phyloP scores from a whole-genome alignment of 2,797 vertebrate genomes.

The Psittacula echo region DNA sequence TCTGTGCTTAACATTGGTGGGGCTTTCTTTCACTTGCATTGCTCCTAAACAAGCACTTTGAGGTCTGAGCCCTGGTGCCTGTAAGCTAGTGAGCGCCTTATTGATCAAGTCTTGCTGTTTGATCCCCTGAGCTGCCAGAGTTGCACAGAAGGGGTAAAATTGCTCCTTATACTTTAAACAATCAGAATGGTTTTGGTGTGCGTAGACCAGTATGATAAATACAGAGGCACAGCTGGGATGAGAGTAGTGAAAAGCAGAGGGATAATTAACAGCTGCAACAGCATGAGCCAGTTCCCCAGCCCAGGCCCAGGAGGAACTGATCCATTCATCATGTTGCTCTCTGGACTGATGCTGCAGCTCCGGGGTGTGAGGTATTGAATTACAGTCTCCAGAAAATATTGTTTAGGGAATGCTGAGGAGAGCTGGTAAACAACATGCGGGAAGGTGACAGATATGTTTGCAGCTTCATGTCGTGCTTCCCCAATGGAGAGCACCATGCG shows the following conservation, averaged over 20 bases:
- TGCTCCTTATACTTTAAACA: constrained; percentile 1
- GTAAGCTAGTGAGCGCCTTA: background rate
- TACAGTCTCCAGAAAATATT: constrained; percentile 51
- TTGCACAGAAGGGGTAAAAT: constrained; percentile 24
- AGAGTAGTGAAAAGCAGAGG: constrained; percentile 38
- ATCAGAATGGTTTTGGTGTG: background rate
- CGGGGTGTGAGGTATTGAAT: constrained; percentile 45
- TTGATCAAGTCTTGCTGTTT: constrained; percentile 56
- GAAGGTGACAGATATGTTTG: constrained; percentile 55
- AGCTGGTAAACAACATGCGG: constrained; percentile 48
- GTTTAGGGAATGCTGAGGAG: constrained; percentile 47
- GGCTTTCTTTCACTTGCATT: background rate
- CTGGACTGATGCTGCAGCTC: constrained; percentile 4
- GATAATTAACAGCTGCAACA: constrained; percentile 62
- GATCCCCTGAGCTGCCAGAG: background rate
- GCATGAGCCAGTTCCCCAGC: background rate
- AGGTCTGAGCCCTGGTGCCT: constrained; percentile 18
- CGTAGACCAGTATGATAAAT: constrained; percentile 28
- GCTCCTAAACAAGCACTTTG: background rate
- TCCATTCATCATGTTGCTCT: constrained; percentile 28
- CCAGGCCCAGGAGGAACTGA: background rate
- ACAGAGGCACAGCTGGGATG: constrained; percentile 26
- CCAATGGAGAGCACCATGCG: background rate
- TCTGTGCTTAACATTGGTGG: background rate
- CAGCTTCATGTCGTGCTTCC: constrained; percentile 35